Percentiles rank a stretch among this genome's conserved stretches.
These are phyloP conservation scores for Axinella damicornis DNA, from an alignment of 37 sponge, comb jelly and placozoan species.

Conservation along the genomic window DNA sequence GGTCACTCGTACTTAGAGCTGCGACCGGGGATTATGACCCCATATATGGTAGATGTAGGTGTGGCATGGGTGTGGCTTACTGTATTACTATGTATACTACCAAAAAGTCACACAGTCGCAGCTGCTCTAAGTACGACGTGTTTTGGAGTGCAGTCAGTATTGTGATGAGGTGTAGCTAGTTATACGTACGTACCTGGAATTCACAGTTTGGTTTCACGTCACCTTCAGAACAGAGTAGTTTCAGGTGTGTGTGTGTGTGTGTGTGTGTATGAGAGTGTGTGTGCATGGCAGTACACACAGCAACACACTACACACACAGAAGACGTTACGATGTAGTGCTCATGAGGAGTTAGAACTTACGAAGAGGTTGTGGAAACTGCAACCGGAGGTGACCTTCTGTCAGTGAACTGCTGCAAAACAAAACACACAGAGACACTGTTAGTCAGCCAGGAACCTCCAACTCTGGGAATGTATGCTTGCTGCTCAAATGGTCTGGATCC, in stretches of 20 bases:
- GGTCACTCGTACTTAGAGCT: too few species aligned
- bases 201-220: slow-evolving; percentile 75
- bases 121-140: too few species aligned
- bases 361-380: slow-evolving; percentile 30
- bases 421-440: not conserved
- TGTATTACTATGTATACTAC: too few species aligned
- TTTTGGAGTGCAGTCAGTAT: not conserved
- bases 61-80: too few species aligned
- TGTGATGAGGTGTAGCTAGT: too few species aligned
- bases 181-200: slow-evolving; percentile 42
- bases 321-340: not conserved
- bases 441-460: too few species aligned
- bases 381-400: slow-evolving; percentile 22
- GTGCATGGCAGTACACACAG: too few species aligned
- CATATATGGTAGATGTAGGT: too few species aligned
- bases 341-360: slow-evolving; percentile 6
- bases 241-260: too few species aligned
- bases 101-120: too few species aligned
- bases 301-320: not conserved
- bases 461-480: not conserved
- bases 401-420: slow-evolving; percentile 9
- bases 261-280: too few species aligned
- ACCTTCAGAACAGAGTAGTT: slow-evolving; percentile 26
- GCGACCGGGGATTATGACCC: too few species aligned
- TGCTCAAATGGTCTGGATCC: not conserved